Evolutionary conservation across 1,140 invertebrate species (phyloP).

Genomic region (Dinothrombium tinctorium): DNA sequence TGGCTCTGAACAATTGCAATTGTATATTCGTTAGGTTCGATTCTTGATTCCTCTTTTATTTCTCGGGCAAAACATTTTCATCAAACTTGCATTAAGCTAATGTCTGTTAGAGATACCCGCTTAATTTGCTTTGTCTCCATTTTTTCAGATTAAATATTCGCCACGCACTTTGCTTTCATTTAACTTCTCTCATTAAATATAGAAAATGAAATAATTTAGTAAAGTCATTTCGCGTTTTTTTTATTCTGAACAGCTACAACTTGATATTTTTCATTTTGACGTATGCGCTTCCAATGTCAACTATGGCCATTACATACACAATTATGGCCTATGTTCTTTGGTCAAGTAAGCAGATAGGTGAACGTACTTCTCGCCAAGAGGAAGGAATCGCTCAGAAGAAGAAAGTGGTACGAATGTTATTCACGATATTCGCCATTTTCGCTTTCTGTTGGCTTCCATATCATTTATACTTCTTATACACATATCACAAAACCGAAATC

Average conservation of each 20-base stretch:
- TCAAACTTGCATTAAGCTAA: no score
- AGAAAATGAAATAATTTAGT: no score
- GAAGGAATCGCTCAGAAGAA: constrained; percentile 66
- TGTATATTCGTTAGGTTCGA: no score
- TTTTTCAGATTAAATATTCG: no score
- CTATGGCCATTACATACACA: constrained; percentile 74
- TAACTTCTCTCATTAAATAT: no score
- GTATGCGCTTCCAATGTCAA: constrained; percentile 73
- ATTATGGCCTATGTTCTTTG: constrained; percentile 58
- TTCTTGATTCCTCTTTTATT: no score
- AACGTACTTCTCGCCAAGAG: constrained; percentile 53
- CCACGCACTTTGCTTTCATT: no score
- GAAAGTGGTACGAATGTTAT: constrained; percentile 81
- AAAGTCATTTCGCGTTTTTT: constrained; percentile 1
- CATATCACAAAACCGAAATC: constrained; percentile 47
- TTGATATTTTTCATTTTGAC: constrained; percentile 66
- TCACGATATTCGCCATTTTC: constrained; percentile 40
- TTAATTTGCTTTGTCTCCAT: no score
- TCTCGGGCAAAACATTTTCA: no score
- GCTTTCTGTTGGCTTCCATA: constrained; percentile 69
- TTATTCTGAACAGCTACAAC: constrained; percentile 45
- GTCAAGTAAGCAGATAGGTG: constrained; percentile 69
- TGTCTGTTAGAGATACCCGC: no score
- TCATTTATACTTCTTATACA: constrained; percentile 71
- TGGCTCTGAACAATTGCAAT: no score